Evolutionary conservation across 2,888 invertebrate species (phyloP).

Genomic region (Diadegma fenestrale): DNA sequence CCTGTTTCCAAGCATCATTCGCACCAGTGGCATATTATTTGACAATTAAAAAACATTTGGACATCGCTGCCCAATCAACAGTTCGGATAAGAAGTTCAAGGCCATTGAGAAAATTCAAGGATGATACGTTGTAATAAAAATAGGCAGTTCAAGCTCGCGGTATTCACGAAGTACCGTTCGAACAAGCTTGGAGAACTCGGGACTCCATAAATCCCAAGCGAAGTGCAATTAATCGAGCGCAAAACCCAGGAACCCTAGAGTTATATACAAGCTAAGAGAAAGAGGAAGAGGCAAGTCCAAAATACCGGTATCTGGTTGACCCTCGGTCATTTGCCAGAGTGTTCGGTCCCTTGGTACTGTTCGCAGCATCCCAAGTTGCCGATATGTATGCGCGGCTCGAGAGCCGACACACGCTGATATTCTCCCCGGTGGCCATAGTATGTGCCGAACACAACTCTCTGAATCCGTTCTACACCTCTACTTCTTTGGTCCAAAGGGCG

Average conservation of each 20-base stretch:
- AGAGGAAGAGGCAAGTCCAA: conserved; percentile 46
- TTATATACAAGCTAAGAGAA: conserved; percentile 55
- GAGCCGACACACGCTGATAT: conserved; percentile 28
- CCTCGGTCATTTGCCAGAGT: conserved; percentile 76
- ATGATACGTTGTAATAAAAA: neutral
- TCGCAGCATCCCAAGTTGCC: conserved; percentile 51
- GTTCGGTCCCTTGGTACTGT: conserved; percentile 63
- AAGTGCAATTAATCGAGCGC: conserved; percentile 81
- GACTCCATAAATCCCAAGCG: conserved; percentile 80
- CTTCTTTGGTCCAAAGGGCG: conserved; percentile 13
- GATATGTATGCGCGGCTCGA: conserved; percentile 29
- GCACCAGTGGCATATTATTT: neutral
- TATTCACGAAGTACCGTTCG: conserved; percentile 75
- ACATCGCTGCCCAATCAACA: neutral
- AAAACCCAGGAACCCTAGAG: conserved; percentile 73
- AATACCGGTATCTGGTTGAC: conserved; percentile 79
- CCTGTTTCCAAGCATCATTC: neutral
- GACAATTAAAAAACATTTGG: neutral
- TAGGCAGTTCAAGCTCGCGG: neutral
- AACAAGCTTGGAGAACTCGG: conserved; percentile 69
- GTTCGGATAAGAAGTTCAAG: neutral
- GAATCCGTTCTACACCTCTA: conserved; percentile 33
- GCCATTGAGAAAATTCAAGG: neutral
- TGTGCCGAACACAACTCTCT: conserved; percentile 13
- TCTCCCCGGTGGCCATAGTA: conserved; percentile 38